Evolutionary conservation across 2,113 vertebrate genomes (phyloP).

Genomic region (Neodon shergylaensis): DNA sequence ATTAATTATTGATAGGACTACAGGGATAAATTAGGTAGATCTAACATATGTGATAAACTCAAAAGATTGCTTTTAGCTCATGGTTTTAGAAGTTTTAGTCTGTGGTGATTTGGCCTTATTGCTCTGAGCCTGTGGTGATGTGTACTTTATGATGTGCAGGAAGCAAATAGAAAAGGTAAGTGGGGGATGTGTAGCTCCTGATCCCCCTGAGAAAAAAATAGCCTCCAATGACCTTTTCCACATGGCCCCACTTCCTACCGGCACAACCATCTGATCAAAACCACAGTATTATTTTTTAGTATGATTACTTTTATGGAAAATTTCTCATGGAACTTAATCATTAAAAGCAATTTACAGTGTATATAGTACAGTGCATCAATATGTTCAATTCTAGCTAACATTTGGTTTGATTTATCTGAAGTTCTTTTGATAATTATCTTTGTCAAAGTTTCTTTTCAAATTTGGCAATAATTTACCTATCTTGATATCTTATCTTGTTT

Average conservation of each 20-base stretch:
- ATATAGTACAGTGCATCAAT: background rate
- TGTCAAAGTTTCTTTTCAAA: background rate
- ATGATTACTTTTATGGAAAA: background rate
- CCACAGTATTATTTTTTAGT: background rate
- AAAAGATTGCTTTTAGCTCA: background rate
- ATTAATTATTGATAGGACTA: background rate
- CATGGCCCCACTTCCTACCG: background rate
- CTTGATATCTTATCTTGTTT: slow-evolving; percentile 18
- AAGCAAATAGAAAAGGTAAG: background rate
- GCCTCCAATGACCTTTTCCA: background rate
- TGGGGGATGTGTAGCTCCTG: too few species aligned
- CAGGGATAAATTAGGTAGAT: background rate
- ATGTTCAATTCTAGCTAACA: background rate
- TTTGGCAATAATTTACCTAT: background rate
- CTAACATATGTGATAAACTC: too few species aligned
- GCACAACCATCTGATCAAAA: background rate
- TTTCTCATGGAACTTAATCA: background rate
- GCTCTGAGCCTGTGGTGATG: background rate
- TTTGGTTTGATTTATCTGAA: background rate
- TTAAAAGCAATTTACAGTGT: background rate
- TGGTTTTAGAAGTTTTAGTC: background rate
- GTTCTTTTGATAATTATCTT: background rate
- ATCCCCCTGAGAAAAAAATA: background rate
- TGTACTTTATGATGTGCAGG: background rate
- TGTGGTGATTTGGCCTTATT: background rate